Conservation (phyloP, 2,113 vertebrate species). For the Felis chaus region DNA sequence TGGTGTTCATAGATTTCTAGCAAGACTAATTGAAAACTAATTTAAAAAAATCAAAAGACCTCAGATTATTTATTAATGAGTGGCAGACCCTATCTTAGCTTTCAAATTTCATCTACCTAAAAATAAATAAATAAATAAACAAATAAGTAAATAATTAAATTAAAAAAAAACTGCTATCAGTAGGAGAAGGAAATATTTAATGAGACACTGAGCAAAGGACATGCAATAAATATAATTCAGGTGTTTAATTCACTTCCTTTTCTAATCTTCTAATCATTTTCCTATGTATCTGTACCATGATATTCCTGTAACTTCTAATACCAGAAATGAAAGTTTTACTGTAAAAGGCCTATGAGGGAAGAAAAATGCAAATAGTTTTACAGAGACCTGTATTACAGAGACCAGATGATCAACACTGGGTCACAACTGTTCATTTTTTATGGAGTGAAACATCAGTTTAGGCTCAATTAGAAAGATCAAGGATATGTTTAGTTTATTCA, state of each 20-base stretch:
- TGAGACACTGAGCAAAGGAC: not conserved
- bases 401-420: not conserved
- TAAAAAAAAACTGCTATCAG: not conserved
- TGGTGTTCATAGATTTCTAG: not conserved
- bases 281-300: not conserved
- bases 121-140: not conserved
- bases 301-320: not conserved
- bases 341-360: not conserved
- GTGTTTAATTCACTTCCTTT: not conserved
- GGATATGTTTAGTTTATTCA: not conserved
- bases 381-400: not conserved
- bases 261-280: not conserved
- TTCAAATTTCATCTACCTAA: constrained; percentile 16
- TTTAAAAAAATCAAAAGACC: not conserved
- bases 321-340: constrained; percentile 27
- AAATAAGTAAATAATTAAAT: not conserved
- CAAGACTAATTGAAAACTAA: constrained; percentile 50
- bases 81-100: not conserved
- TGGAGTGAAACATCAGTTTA: not conserved
- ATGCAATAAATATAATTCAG: not conserved
- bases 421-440: not conserved
- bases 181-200: constrained; percentile 16
- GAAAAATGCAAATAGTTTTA: not conserved
- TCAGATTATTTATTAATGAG: constrained; percentile 32
- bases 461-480: not conserved